Percentiles rank a stretch among this genome's conserved stretches.
phyloP scores from a whole-genome alignment of 1,140 invertebrate genomes.

The Macrobrachium rosenbergii region DNA sequence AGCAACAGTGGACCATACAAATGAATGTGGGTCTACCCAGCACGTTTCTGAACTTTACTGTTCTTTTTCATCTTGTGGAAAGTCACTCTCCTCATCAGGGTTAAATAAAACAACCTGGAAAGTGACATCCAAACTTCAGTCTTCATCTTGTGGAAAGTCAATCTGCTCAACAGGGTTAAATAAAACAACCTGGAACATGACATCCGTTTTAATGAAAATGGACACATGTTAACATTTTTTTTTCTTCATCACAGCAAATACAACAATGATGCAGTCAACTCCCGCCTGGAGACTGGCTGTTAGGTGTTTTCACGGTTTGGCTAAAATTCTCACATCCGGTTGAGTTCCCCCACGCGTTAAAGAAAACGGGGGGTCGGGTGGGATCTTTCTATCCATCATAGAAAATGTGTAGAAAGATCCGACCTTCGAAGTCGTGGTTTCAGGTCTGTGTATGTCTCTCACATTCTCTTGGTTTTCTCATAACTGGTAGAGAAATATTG shows the following conservation, averaged over 20 bases:
- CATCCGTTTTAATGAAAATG: conserved; percentile 20
- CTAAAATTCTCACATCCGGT: not conserved
- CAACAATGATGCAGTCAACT: conserved; percentile 53
- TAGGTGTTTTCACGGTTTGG: conserved; percentile 36
- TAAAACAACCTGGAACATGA: conserved; percentile 14
- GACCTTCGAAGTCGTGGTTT: not conserved
- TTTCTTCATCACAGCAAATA: conserved; percentile 58
- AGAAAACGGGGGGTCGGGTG: not conserved
- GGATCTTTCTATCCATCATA: not conserved
- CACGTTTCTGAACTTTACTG: too few species aligned
- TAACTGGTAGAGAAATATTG: too few species aligned
- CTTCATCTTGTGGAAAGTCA: too few species aligned
- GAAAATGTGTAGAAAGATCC: not conserved
- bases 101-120: conserved; percentile 9
- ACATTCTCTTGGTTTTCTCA: too few species aligned
- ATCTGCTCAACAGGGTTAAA: not conserved
- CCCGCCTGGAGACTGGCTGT: conserved; percentile 42
- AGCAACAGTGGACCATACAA: too few species aligned
- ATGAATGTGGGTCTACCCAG: too few species aligned
- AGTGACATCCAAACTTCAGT: conserved; percentile 8
- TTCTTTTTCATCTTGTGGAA: too few species aligned
- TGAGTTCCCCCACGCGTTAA: not conserved
- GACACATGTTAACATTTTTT: conserved; percentile 38
- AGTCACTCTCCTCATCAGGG: not conserved
- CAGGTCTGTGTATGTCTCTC: too few species aligned